phyloP scores from a whole-genome alignment of 2,888 invertebrate species.

The Heteromyza rotundicornis region DNA sequence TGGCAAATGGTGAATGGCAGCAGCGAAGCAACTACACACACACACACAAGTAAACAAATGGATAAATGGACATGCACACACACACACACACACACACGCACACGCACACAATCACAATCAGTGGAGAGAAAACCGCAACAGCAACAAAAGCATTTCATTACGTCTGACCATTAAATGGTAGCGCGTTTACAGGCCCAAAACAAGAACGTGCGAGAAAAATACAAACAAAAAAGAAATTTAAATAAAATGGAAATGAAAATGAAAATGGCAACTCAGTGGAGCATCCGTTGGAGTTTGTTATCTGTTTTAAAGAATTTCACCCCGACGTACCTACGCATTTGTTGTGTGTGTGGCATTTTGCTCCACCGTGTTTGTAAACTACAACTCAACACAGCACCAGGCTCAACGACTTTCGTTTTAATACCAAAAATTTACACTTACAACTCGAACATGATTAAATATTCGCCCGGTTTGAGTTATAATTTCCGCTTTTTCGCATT shows the following conservation, averaged over 20 bases:
- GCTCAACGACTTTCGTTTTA: too few relatives aligned
- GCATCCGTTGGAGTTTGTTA: too few relatives aligned
- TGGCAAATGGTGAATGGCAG: too few relatives aligned
- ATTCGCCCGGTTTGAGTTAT: background rate
- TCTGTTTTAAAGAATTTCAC: too few relatives aligned
- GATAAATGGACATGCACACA: background rate
- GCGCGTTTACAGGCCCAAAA: background rate
- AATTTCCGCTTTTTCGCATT: slow-evolving; percentile 1
- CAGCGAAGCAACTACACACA: background rate
- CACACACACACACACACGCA: background rate
- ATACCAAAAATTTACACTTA: background rate
- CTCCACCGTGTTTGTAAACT: too few relatives aligned
- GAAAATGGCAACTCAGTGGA: background rate
- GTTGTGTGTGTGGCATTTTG: too few relatives aligned
- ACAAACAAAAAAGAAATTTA: background rate
- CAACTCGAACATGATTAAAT: slow-evolving; percentile 2
- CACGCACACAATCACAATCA: too few relatives aligned
- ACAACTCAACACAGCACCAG: too few relatives aligned
- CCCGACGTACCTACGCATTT: too few relatives aligned
- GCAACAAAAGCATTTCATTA: slow-evolving; percentile 32
- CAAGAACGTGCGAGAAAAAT: background rate
- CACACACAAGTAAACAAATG: background rate
- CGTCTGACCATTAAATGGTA: slow-evolving; percentile 27
- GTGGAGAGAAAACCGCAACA: slow-evolving; percentile 28
- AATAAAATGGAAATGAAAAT: background rate